A percentile compares a stretch with the other conserved stretches of the same genome.
These are phyloP conservation scores for Perognathus longimembris DNA, from an alignment of 2,113 vertebrate genomes.

Conservation along the genomic window DNA sequence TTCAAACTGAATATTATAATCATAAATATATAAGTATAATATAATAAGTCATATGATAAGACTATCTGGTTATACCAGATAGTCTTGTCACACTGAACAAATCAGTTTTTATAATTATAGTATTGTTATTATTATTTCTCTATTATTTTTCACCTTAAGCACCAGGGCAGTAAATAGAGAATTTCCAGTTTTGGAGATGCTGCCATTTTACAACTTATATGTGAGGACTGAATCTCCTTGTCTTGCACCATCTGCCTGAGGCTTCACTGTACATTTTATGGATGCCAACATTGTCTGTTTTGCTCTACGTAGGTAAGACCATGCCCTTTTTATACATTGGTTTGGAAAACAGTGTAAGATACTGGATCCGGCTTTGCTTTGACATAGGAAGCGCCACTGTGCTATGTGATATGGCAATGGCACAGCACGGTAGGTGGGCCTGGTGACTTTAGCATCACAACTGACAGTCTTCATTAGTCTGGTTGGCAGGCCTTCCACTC, in stretches of 20 bases:
- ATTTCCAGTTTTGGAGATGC: neutral
- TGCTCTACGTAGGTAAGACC: neutral
- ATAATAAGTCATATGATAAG: no score
- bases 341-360: neutral
- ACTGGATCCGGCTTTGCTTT: neutral
- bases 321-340: neutral
- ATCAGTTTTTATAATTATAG: neutral
- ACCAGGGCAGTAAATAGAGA: neutral
- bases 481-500: conserved; percentile 35
- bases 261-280: neutral
- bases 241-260: neutral
- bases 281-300: neutral
- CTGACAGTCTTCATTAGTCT: conserved; percentile 73
- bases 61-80: neutral
- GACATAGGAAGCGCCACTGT: neutral
- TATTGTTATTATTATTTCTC: neutral
- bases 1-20: conserved; percentile 43
- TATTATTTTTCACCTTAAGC: neutral
- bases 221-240: neutral
- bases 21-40: no score
- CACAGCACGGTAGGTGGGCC: neutral
- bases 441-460: neutral
- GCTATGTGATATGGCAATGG: neutral
- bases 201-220: neutral
- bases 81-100: neutral